A percentile compares a stretch with the other conserved stretches of the same genome.
Conservation (phyloP, 2,797 vertebrate genomes). For the Ceyx erithaca region DNA sequence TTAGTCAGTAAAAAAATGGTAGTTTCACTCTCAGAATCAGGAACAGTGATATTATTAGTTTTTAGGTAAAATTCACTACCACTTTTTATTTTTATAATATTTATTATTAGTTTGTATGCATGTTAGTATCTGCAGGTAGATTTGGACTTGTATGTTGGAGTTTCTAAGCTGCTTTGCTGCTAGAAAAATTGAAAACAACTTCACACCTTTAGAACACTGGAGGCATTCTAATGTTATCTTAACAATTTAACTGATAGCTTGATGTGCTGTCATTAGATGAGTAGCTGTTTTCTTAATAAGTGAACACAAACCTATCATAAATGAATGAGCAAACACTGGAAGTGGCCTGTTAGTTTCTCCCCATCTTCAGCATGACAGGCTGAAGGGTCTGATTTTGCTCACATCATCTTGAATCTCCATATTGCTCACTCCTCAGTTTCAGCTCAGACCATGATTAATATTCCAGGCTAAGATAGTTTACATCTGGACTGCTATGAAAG, state of each 20-base stretch:
- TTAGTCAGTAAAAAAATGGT: neutral
- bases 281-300: slow-evolving; percentile 12
- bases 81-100: neutral
- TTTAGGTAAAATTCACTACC: neutral
- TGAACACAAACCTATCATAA: slow-evolving; percentile 5
- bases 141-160: neutral
- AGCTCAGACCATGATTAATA: slow-evolving; percentile 18
- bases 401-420: neutral
- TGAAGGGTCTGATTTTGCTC: slow-evolving; percentile 16
- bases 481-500: neutral
- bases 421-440: slow-evolving; percentile 37
- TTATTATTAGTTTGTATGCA: neutral
- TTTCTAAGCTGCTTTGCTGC: neutral
- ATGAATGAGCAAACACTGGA: neutral
- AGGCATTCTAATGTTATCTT: neutral
- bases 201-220: neutral
- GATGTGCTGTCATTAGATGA: neutral
- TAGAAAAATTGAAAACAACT: neutral
- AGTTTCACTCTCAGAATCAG: neutral
- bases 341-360: neutral
- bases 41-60: neutral
- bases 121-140: neutral
- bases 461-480: neutral
- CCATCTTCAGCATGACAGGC: neutral
- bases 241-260: neutral